Evolutionary conservation across 2,888 invertebrate genomes (phyloP).

Genomic region (Drosophila paracracens): DNA sequence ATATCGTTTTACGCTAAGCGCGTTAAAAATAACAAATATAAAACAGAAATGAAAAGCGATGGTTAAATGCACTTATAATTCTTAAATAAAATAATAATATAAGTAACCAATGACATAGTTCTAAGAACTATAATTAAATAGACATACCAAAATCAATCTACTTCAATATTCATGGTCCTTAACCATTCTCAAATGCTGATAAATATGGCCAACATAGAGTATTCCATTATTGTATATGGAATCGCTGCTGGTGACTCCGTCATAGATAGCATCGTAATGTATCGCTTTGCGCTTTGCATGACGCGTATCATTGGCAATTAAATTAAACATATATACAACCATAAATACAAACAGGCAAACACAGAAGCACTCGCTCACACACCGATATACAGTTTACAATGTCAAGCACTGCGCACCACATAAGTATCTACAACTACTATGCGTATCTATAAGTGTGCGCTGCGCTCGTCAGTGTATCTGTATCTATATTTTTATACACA

Average conservation of each 20-base stretch:
- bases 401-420: conserved; percentile 57
- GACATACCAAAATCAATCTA: not conserved
- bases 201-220: conserved; percentile 16
- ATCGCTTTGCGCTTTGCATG: conserved; percentile 74
- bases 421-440: conserved; percentile 45
- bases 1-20: conserved; percentile 40
- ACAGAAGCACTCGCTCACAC: conserved; percentile 32
- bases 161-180: not conserved
- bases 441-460: conserved; percentile 24
- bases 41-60: not conserved
- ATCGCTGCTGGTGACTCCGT: conserved; percentile 43
- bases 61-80: conserved; percentile 35
- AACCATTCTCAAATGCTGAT: not conserved
- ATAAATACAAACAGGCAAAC: conserved; percentile 37
- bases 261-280: conserved; percentile 73
- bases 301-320: conserved; percentile 81
- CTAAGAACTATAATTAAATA: not conserved
- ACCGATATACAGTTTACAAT: conserved; percentile 57
- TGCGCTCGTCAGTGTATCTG: conserved; percentile 14
- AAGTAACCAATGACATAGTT: not conserved
- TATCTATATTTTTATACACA: conserved; percentile 2
- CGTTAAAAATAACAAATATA: conserved; percentile 45
- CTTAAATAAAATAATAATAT: conserved; percentile 3
- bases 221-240: conserved; percentile 10
- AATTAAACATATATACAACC: conserved; percentile 64